Conservation (phyloP, 2,113 vertebrate species). For the Xenus cinereus region DNA sequence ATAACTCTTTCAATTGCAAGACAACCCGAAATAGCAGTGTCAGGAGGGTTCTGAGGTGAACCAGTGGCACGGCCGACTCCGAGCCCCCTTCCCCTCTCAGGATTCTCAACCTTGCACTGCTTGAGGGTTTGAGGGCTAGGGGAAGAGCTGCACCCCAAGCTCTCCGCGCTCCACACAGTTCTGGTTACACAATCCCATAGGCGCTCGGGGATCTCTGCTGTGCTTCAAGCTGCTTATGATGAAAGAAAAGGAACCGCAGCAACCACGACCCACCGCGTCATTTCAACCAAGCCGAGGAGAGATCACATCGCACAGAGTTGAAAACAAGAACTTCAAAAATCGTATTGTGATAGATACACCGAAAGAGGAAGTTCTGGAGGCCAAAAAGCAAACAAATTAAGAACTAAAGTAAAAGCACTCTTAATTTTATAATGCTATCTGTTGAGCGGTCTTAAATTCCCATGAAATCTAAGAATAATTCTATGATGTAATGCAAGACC, state of each 20-base stretch:
- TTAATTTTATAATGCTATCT: not conserved
- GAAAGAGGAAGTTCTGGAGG: not conserved
- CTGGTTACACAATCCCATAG: not conserved
- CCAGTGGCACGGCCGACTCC: fast-evolving
- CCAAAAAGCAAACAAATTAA: not conserved
- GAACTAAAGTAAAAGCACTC: not conserved
- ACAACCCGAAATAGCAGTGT: fast-evolving
- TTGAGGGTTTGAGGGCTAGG: not conserved
- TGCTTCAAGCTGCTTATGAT: not conserved
- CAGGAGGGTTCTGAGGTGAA: not conserved
- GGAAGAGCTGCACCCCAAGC: not conserved
- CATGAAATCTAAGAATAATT: not conserved
- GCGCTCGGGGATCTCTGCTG: not conserved
- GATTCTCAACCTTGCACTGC: not conserved
- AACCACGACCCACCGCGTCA: not conserved
- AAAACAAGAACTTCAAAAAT: not conserved
- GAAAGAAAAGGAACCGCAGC: not conserved
- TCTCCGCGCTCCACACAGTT: not conserved
- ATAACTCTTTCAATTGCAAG: not conserved
- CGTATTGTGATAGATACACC: not conserved
- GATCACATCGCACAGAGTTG: not conserved
- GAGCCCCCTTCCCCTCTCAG: not conserved
- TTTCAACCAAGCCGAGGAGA: not conserved
- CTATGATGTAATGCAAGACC: not conserved
- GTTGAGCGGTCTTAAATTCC: not conserved